A percentile compares a stretch with the other conserved stretches of the same genome.
Evolutionary conservation across 53 echinoderm and acorn worm genomes (phyloP).

Genomic region (Hippasteria phrygiana): DNA sequence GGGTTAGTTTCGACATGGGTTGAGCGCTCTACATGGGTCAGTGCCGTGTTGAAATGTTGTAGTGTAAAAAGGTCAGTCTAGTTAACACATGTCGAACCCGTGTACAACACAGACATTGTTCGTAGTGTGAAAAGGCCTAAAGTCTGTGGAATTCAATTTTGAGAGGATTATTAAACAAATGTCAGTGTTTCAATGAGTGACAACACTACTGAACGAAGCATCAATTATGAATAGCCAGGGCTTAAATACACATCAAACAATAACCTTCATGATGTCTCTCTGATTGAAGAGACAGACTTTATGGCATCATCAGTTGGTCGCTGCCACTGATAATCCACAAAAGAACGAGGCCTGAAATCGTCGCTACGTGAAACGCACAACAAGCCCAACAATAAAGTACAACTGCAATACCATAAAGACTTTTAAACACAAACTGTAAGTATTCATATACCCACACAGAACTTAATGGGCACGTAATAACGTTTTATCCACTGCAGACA

Average conservation of each 20-base stretch:
- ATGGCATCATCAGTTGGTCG: slow-evolving; percentile 9
- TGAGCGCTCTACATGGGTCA: too few relatives aligned
- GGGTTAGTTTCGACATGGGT: too few relatives aligned
- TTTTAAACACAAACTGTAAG: neutral
- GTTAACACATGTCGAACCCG: too few relatives aligned
- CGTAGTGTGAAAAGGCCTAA: too few relatives aligned
- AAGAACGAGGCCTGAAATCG: neutral
- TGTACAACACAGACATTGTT: too few relatives aligned
- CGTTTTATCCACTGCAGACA: neutral
- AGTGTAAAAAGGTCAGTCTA: too few relatives aligned
- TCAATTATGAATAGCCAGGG: slow-evolving; percentile 1
- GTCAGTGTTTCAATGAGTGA: neutral
- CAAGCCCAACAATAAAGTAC: neutral
- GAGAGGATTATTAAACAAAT: too few relatives aligned
- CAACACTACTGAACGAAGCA: neutral
- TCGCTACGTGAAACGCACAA: neutral
- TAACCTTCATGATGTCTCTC: neutral
- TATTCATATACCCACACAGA: neutral
- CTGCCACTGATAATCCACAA: neutral
- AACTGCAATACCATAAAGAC: neutral
- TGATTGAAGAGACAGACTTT: slow-evolving; percentile 29
- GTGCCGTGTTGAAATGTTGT: too few relatives aligned
- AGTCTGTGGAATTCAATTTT: too few relatives aligned
- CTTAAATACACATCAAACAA: neutral
- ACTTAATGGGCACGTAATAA: neutral